Evolutionary conservation across 2,797 vertebrate species (phyloP).

Genomic region (Hypotaenidia philippensis): DNA sequence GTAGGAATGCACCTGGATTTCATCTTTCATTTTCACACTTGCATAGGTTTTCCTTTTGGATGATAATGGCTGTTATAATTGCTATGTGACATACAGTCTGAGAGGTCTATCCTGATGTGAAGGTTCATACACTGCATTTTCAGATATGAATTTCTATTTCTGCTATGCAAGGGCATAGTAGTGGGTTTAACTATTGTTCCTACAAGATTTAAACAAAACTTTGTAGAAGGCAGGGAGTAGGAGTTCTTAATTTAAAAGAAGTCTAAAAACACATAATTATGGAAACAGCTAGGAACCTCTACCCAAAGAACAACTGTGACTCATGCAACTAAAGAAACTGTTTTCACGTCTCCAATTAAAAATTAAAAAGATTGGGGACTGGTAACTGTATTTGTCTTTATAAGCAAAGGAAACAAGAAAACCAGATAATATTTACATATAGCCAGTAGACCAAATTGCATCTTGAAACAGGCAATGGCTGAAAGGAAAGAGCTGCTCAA

Average conservation of each 20-base stretch:
- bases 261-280: background rate
- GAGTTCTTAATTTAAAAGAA: background rate
- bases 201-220: background rate
- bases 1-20: slow-evolving; percentile 9
- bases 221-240: background rate
- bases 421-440: background rate
- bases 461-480: background rate
- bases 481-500: background rate
- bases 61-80: slow-evolving; percentile 27
- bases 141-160: background rate
- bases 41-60: slow-evolving; percentile 28
- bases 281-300: background rate
- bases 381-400: background rate
- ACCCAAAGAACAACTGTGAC: background rate
- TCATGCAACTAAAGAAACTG: background rate
- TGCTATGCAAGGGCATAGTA: background rate
- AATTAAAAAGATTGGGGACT: background rate
- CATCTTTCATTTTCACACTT: slow-evolving; percentile 44
- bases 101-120: background rate
- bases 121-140: background rate
- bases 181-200: background rate
- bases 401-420: background rate
- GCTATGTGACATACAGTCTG: background rate
- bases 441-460: background rate
- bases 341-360: background rate